Evolutionary conservation across 2,797 vertebrate genomes (phyloP).

Genomic region (Pseudomugil gertrudae): DNA sequence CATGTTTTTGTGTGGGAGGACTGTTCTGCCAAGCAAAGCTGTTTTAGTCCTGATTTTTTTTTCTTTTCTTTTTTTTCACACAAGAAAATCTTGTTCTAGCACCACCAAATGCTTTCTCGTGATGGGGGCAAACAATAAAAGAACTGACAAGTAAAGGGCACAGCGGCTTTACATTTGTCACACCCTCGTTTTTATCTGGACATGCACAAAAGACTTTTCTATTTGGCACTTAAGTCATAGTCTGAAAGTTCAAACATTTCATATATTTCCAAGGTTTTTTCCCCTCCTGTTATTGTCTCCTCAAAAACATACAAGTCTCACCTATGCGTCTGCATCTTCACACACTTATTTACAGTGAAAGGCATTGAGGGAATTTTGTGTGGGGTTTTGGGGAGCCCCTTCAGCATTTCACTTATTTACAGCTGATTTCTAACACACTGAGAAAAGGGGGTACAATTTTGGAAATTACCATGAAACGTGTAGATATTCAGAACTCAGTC

Average conservation of each 20-base stretch:
- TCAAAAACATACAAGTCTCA: slow-evolving; percentile 24
- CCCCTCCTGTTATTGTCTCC: not conserved
- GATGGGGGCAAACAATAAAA: slow-evolving; percentile 69
- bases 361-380: slow-evolving; percentile 38
- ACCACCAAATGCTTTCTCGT: slow-evolving; percentile 72
- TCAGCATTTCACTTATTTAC: slow-evolving; percentile 19
- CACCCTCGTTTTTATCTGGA: not conserved
- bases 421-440: slow-evolving; percentile 43
- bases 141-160: slow-evolving; percentile 37
- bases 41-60: slow-evolving; percentile 78
- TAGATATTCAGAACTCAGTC: slow-evolving; percentile 43
- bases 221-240: not conserved
- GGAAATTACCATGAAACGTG: slow-evolving; percentile 65
- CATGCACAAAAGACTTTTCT: not conserved
- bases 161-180: slow-evolving; percentile 4
- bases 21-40: slow-evolving; percentile 83
- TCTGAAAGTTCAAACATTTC: not conserved
- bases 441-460: slow-evolving; percentile 15
- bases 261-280: slow-evolving; percentile 2
- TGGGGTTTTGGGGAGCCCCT: slow-evolving; percentile 51
- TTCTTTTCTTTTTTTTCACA: slow-evolving; percentile 47
- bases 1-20: slow-evolving; percentile 86
- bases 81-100: slow-evolving; percentile 73
- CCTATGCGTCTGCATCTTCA: not conserved
- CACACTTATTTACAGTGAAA: slow-evolving; percentile 28